Conservation (phyloP, 2,888 invertebrate genomes). For the Xestia rhomboidea region DNA sequence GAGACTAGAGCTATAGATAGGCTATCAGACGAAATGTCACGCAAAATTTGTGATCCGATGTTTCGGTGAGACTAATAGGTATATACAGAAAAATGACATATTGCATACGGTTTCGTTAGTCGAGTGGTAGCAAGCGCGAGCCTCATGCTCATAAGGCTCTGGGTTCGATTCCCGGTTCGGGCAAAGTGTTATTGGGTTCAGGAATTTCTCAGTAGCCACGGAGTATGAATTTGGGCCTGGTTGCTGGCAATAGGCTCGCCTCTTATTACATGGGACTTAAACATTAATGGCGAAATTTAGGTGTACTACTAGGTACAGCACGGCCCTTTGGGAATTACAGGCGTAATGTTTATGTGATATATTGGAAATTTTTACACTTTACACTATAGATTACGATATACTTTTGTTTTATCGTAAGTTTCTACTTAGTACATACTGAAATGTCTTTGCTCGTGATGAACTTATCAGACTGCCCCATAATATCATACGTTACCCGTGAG, state of each 20-base stretch:
- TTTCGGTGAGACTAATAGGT: neutral
- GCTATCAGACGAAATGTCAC: neutral
- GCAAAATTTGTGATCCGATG: neutral
- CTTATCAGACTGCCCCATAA: slow-evolving; percentile 16
- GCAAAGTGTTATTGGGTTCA: neutral
- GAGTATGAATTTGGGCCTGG: neutral
- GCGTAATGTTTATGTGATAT: neutral
- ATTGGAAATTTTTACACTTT: neutral
- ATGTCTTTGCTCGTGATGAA: neutral
- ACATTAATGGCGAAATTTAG: neutral
- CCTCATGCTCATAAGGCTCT: neutral
- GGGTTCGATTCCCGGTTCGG: neutral
- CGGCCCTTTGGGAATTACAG: neutral
- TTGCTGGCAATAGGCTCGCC: neutral
- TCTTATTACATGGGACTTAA: neutral
- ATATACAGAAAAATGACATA: neutral
- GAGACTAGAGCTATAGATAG: neutral
- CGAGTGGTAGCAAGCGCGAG: neutral
- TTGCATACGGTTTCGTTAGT: neutral
- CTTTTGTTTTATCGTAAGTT: neutral
- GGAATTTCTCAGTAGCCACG: neutral
- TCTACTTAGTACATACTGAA: neutral
- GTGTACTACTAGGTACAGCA: neutral
- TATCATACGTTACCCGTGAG: neutral
- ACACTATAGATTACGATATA: neutral